These are phyloP conservation scores for cattle (Bos taurus) DNA, from an alignment of 2,113 vertebrate genomes.

Conservation along the genomic window DNA sequence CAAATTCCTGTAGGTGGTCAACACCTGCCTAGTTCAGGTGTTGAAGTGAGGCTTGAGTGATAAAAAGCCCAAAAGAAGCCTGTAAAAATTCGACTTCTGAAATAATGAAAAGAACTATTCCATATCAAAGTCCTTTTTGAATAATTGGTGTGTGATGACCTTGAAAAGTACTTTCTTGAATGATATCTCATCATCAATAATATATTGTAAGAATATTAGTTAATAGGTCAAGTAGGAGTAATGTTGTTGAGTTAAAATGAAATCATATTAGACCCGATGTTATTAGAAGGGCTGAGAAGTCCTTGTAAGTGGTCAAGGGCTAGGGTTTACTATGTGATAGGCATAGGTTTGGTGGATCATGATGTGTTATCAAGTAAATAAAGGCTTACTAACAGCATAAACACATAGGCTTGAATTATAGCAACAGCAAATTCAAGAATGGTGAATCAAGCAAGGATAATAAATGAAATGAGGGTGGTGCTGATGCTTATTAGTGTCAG, in stretches of 20 bases:
- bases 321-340: background rate
- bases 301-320: background rate
- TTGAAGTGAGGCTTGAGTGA: background rate
- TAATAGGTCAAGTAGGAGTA: background rate
- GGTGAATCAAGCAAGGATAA: background rate
- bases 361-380: background rate
- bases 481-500: background rate
- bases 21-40: background rate
- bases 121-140: background rate
- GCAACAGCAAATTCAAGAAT: background rate
- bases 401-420: background rate
- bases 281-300: background rate
- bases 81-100: background rate
- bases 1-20: background rate
- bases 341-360: background rate
- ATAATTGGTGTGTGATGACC: background rate
- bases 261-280: background rate
- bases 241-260: background rate
- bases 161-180: background rate
- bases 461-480: background rate
- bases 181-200: background rate
- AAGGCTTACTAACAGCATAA: background rate
- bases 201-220: background rate
- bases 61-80: background rate
- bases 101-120: background rate